phyloP scores from a whole-genome alignment of 2,113 vertebrate genomes.

The Spea multiplicata region DNA sequence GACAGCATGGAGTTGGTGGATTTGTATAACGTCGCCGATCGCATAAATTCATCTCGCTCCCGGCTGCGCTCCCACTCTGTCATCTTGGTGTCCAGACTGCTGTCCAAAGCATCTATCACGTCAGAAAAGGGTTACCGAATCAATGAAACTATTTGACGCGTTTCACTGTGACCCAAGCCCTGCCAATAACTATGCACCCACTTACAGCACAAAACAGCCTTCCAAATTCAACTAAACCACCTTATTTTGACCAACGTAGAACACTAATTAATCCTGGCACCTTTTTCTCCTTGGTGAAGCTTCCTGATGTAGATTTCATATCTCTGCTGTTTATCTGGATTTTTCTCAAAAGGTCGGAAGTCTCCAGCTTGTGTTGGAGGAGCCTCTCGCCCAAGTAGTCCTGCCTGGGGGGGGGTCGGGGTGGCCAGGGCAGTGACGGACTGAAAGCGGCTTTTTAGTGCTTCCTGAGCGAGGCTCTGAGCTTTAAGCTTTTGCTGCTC shows the following conservation, averaged over 20 bases:
- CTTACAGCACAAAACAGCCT: too few species aligned
- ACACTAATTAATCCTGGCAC: constrained; percentile 55
- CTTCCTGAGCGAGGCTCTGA: constrained; percentile 55
- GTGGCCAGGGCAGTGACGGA: constrained; percentile 30
- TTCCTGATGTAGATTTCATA: constrained; percentile 80
- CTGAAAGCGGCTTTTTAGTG: constrained; percentile 54
- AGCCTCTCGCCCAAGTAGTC: constrained; percentile 29
- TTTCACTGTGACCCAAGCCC: too few species aligned
- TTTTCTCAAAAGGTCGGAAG: constrained; percentile 85
- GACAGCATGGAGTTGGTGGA: constrained; percentile 72
- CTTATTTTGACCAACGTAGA: too few species aligned
- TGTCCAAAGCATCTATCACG: constrained; percentile 67
- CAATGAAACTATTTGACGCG: too few species aligned
- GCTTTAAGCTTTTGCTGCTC: constrained; percentile 61
- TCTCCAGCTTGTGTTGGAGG: constrained; percentile 57
- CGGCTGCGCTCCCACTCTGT: constrained; percentile 87
- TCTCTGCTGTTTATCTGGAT: constrained; percentile 85
- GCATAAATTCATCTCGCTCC: constrained; percentile 83
- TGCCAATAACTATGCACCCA: too few species aligned
- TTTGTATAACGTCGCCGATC: constrained; percentile 78
- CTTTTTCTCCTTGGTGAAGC: constrained; percentile 76
- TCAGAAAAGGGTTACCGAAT: background rate
- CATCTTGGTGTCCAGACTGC: constrained; percentile 72
- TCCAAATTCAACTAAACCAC: too few species aligned
- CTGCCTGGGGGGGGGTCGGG: constrained; percentile 54